These are phyloP conservation scores for Phalanger gymnotis DNA, from an alignment of 2,797 vertebrate species.

Conservation along the genomic window DNA sequence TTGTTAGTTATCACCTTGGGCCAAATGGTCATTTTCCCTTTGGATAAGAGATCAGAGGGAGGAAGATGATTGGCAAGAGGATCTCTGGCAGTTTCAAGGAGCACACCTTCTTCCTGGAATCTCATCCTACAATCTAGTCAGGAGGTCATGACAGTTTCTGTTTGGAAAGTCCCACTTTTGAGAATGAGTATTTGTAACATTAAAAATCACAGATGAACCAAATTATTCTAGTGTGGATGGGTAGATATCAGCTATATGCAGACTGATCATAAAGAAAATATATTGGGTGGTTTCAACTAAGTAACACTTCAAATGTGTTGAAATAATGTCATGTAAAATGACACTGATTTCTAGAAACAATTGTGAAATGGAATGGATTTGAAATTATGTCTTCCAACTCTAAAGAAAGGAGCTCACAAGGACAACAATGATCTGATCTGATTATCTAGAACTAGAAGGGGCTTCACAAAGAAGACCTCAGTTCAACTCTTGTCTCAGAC, in stretches of 20 bases:
- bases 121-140: neutral
- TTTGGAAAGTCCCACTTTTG: neutral
- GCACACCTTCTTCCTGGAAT: neutral
- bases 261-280: neutral
- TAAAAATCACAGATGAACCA: neutral
- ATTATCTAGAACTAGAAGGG: no score
- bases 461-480: no score
- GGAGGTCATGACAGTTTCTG: neutral
- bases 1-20: conserved; percentile 25
- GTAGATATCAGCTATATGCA: neutral
- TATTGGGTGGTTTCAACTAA: neutral
- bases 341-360: neutral
- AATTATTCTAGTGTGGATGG: neutral
- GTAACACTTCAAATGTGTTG: neutral
- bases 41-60: neutral
- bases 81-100: neutral
- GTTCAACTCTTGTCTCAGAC: no score
- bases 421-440: no score
- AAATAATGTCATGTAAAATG: neutral
- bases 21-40: neutral
- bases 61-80: neutral
- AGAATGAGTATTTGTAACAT: neutral
- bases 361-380: neutral
- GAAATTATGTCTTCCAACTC: neutral
- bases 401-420: no score